Evolutionary conservation across 1,140 invertebrate genomes (phyloP), one percentile per base, ranked within the genome.

Genomic region (Hycleus phaleratus): DNA sequence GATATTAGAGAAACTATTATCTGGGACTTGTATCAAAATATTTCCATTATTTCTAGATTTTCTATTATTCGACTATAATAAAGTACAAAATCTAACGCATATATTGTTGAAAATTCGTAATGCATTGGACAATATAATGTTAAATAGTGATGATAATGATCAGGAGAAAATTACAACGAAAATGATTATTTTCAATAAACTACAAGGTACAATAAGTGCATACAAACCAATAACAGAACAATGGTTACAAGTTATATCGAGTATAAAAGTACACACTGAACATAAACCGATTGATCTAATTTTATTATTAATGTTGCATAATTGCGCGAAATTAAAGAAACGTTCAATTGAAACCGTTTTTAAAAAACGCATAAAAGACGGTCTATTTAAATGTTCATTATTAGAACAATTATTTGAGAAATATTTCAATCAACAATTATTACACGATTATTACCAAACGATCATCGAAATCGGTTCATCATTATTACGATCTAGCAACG

Each of bases 271-370:
- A 2, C 43, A 45, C 49, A 56, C 26, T 46, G 64, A 68, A 53
- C 65, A 66, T 48, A 78, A 76, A 56, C 69, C 75, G 0, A 68
- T 78, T 7, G 76, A 78, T 64, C 65, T 76, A 9, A 58, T 78
- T 9, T 63, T 77, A 49, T 49, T 78, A 18, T 61, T 78, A 38
- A 63, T 77, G 63, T 59, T 78, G 1, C 72, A 76, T 53, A 62
- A 72, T 7, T 67, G 68, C 7, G 67, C 69, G 25, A 73, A 74
- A 56, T 66, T 70, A 26, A 71, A 73, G 46, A 74, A 72, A 8
- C 53, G 68, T 39, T 68, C 66, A 38, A 70, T 78, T 26, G 74
- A 77, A 58, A 69, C 66, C 48, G 66, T 76, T 43, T 70, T 78
- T 63, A 69, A 69, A 56, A 67, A 74, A 32, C 68, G 69, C 26